Percentiles rank a stretch among this genome's conserved stretches.
These are phyloP conservation scores for Hemitrygon akajei DNA, from an alignment of 2,797 vertebrate species.

Conservation along the genomic window DNA sequence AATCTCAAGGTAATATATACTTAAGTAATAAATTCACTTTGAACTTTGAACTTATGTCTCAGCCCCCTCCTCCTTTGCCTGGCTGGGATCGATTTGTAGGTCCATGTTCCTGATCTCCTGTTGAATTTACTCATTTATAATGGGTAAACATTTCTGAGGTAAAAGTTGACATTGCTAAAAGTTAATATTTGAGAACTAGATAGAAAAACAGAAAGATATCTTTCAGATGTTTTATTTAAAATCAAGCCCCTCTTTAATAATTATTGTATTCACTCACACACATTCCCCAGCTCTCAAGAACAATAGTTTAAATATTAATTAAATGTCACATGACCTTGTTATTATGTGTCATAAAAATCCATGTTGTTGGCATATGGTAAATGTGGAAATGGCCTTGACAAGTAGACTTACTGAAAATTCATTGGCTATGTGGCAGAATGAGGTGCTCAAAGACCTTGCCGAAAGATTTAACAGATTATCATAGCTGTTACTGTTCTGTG, in stretches of 20 bases:
- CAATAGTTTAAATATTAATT: not conserved
- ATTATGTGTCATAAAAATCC: not conserved
- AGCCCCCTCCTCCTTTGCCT: not conserved
- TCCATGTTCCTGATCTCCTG: not conserved
- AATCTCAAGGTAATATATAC: too few species aligned
- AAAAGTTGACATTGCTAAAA: not conserved
- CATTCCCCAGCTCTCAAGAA: too few species aligned
- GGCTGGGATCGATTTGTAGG: not conserved
- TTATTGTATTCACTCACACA: not conserved
- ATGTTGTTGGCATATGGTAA: constrained; percentile 6
- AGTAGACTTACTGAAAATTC: constrained; percentile 31
- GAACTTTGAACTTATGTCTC: not conserved
- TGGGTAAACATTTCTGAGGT: not conserved
- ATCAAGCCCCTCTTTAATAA: not conserved
- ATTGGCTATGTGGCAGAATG: constrained; percentile 27
- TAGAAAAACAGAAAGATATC: not conserved
- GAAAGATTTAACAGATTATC: constrained; percentile 36
- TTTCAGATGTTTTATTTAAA: not conserved
- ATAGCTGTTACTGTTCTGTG: constrained; percentile 30
- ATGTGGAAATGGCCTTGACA: constrained; percentile 23
- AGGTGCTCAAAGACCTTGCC: constrained; percentile 25
- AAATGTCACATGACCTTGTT: not conserved
- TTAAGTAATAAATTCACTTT: too few species aligned
- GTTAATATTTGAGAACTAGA: constrained; percentile 17
- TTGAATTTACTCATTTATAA: not conserved